Base-by-base conservation (phyloP, 2,888 invertebrate genomes). In the Lepetodrilus schrolli region DNA sequence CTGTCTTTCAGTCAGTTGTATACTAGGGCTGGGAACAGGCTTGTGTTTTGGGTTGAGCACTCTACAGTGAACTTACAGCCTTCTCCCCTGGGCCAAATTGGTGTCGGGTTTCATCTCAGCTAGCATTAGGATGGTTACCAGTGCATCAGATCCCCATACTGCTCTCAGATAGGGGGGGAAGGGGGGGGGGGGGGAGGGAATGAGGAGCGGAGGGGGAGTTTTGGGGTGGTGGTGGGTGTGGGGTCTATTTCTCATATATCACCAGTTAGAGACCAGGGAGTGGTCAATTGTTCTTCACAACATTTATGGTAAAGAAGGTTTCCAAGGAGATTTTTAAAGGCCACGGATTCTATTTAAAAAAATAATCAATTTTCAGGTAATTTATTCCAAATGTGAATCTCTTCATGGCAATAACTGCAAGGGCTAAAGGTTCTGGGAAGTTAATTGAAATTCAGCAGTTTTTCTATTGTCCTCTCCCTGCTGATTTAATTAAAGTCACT, bases 31-130 rank as follows among this genome's bases (percentile, higher is more conserved):
- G n/a, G n/a, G n/a, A n/a, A n/a, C n/a, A n/a, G n/a, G n/a, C n/a
- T 51, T 23, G 51, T 51, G 26, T 66, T 66, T 66, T 43, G 66
- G 26, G 43, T 37, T 20, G 43, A 43, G 66, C 37, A 38, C 37
- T 43, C 38, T 10, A 4, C 66, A 17, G 36, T 66, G 23, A 50
- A 23, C 66, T 38, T 26, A 23, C 8, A 23, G 66, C 66, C 26
- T 66, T 38, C 66, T 66, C 66, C 66, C 66, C 23, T 66, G 38
- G 43, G 43, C 43, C 37, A 66, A 66, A 38, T 43, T 66, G 58
- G 66, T 38, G 21, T 66, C 66, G 20, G 30, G 21, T 38, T 66
- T 66, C 37, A 0, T 26, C 7, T 26, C n/a, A 13, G 20, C 66
- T 66, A 50, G 37, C 43, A 38, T n/a, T 66, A 66, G 66, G 38